phyloP scores from a whole-genome alignment of 2,797 vertebrate genomes.

The Cygnus olor region DNA sequence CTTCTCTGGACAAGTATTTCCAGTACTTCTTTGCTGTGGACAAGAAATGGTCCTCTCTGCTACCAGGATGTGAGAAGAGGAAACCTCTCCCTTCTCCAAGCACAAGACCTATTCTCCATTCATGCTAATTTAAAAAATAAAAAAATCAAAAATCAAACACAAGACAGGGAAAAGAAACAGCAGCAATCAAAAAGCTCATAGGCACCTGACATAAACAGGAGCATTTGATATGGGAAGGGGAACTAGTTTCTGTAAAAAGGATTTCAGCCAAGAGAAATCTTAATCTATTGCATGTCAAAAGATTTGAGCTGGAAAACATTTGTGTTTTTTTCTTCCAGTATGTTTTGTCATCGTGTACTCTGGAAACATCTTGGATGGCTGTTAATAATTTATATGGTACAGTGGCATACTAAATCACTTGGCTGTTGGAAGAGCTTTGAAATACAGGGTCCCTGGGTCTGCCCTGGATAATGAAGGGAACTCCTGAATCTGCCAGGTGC shows the following conservation, averaged over 20 bases:
- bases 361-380: not conserved
- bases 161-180: not conserved
- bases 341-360: conserved; percentile 19
- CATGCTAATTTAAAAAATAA: not conserved
- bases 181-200: not conserved
- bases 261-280: not conserved
- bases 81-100: not conserved
- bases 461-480: not conserved
- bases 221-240: not conserved
- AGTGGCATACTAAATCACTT: not conserved
- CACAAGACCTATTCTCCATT: not conserved
- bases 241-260: not conserved
- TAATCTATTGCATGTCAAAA: not conserved
- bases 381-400: conserved; percentile 42
- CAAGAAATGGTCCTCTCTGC: not conserved
- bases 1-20: not conserved
- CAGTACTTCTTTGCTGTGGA: not conserved
- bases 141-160: not conserved
- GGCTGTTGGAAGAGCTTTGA: not conserved
- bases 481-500: not conserved
- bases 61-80: not conserved
- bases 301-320: not conserved
- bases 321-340: not conserved
- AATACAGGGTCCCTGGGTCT: not conserved
- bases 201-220: not conserved